Base-by-base conservation (phyloP, 1,140 invertebrate genomes). In the Chironomus tepperi region DNA sequence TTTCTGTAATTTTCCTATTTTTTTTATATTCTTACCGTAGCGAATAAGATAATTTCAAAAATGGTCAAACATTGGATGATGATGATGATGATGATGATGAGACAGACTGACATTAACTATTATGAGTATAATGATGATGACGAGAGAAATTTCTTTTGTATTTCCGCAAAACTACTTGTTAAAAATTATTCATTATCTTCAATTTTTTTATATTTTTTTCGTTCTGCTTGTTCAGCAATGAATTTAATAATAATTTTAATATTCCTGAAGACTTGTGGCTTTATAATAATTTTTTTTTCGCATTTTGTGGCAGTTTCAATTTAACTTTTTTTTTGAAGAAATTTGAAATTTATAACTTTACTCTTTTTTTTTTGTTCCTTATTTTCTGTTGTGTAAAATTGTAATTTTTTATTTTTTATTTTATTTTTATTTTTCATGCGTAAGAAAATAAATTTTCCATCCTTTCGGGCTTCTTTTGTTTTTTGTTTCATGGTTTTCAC, bases 51-150 rank as follows among this genome's bases (percentile, higher is more conserved):
- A 34, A 34, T 34, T 34, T 34, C 1, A 34, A 34, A 12, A 57
- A 57, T 57, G 47, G 47, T 57, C 47, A 57, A 57, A 57, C 47
- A 57, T 57, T 57, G 47, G 47, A 57, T n/a, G 24, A 57, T 57
- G 10, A 57, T 57, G 47, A 57, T 57, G 47, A n/a, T n/a, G 47
- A 57, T 57, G 43, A 47, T 47, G 15, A 47, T 34, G 24, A 34
- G 24, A 34, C 24, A 2, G 24, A 34, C 24, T 34, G 24, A 34
- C 24, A 34, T 34, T 34, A 34, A 34, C 24, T 34, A 34, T 34
- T 2, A 34, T 34, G 24, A 34, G 5, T 34, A 34, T n/a, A n/a
- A 34, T 34, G 24, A 34, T 34, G 24, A 34, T 34, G 24, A 34
- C 24, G 24, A 34, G 24, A 34, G 24, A 34, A 2, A 2, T 34